Evolutionary conservation across 1,140 invertebrate genomes (phyloP).

Genomic region (Drosophila trapezifrons): DNA sequence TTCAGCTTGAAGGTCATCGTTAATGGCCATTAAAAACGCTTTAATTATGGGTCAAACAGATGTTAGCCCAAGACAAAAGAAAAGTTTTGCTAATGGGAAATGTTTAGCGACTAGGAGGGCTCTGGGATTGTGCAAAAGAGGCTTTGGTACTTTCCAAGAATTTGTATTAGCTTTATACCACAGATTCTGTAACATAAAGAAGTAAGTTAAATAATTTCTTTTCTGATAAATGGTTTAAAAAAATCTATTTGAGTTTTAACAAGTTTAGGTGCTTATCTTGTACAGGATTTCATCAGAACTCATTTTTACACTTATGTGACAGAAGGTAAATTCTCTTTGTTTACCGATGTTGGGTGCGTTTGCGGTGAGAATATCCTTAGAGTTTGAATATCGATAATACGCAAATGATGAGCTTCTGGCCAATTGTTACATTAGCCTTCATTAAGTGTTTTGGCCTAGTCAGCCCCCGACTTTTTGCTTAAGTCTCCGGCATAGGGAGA

Average conservation of each 20-base stretch:
- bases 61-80: conserved; percentile 39
- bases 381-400: background rate
- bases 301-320: too few relatives aligned
- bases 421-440: conserved; percentile 7
- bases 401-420: conserved; percentile 16
- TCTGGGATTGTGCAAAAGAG: background rate
- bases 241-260: background rate
- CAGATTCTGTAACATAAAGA: too few relatives aligned
- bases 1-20: conserved; percentile 61
- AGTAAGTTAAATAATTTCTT: background rate
- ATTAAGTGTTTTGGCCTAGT: too few relatives aligned
- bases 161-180: background rate
- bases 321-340: background rate
- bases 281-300: background rate
- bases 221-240: too few relatives aligned
- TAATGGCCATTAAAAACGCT: conserved; percentile 50
- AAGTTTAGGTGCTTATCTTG: background rate
- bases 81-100: conserved; percentile 43
- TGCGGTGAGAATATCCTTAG: too few relatives aligned
- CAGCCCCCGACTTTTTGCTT: conserved; percentile 39
- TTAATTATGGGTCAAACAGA: conserved; percentile 50
- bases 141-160: background rate
- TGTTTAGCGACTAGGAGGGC: background rate
- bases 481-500: conserved; percentile 23
- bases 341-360: background rate